phyloP scores from a whole-genome alignment of 2,888 invertebrate species.

The Chirona hameri region DNA sequence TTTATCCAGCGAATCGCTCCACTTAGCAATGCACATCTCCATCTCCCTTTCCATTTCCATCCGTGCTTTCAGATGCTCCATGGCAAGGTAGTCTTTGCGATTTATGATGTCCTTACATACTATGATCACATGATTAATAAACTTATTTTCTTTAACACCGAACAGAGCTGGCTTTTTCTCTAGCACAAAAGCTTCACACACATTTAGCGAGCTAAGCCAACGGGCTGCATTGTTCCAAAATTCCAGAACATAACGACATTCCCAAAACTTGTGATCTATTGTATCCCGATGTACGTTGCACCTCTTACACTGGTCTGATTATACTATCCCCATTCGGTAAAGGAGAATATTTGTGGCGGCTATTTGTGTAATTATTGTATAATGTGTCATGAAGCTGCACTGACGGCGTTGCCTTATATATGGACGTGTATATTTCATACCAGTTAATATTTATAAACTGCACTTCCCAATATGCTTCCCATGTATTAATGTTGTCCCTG shows the following conservation, averaged over 20 bases:
- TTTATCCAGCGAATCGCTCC: neutral
- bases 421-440: neutral
- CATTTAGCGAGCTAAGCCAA: neutral
- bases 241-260: neutral
- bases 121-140: neutral
- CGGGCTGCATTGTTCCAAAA: neutral
- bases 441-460: neutral
- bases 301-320: neutral
- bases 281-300: neutral
- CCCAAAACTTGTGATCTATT: neutral
- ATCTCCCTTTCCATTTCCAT: too few species aligned
- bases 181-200: neutral
- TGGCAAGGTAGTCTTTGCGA: neutral
- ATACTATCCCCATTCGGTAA: neutral
- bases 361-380: neutral
- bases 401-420: neutral
- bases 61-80: neutral
- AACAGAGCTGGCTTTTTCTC: neutral
- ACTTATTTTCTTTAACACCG: neutral
- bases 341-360: neutral
- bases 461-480: too few species aligned
- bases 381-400: neutral
- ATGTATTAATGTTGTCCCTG: too few species aligned
- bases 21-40: neutral
- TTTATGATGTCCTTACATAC: neutral